Evolutionary conservation across 2,113 vertebrate genomes (phyloP), one percentile per base, ranked within the genome.

Genomic region (Gasterosteus nipponicus): DNA sequence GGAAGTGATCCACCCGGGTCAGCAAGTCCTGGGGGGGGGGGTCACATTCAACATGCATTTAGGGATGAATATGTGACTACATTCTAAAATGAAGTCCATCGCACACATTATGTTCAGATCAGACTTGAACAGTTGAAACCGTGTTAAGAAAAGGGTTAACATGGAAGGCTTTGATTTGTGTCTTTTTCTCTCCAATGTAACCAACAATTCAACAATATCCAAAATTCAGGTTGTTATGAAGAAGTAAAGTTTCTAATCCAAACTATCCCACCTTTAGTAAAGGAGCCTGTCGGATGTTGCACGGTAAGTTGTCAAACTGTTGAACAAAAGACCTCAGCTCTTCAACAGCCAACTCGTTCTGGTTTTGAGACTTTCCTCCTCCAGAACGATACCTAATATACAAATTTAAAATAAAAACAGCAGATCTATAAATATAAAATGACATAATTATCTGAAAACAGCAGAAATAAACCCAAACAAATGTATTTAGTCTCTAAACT

Each of bases 351-450:
- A 99, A 80, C 78, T 96, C 97, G 39, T 97, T 98, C 67, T 95
- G 97, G 51, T 95, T 97, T 75, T 94, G 97, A 54, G 96, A 96
- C 76, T 97, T 98, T 0, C 97, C 97, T 86, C 97, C 97, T 63
- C 97, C 96, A 7, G 96, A 96, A 15, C 97, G 96, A 84, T 96
- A 98, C 81, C 98, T 99, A 26, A 7, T 74, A 78, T 19, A 81
- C 42, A 87, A 15, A 81, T 1, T n/a, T 22, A 53, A 12, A 77
- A 61, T 54, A 9, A 8, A 58, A 7, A 11, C 12, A 64, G 63
- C 11, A 65, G 9, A 57, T 31, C 9, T 29, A 46, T 39, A 51
- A 49, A 73, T 15, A 10, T 31, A 8, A 69, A 26, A 59, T 29
- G n/a, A 44, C 41, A 19, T 3, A 18, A 39, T 47, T 71, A n/a